phyloP scores from a whole-genome alignment of 2,888 invertebrate species.

The Tetropium fuscum region DNA sequence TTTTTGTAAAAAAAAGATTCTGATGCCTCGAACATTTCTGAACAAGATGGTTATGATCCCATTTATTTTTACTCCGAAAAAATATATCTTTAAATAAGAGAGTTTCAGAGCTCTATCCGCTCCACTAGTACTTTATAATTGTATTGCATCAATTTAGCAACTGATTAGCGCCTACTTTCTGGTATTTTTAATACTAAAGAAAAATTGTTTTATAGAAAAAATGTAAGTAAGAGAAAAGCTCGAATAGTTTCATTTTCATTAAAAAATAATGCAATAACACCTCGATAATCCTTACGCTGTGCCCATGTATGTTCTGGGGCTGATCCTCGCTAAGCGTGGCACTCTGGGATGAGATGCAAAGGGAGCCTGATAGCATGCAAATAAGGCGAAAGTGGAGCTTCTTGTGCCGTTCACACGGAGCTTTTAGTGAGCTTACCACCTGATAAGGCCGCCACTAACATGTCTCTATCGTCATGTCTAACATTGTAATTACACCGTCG shows the following conservation, averaged over 20 bases:
- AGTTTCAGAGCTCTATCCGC: too few relatives aligned
- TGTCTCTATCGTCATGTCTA: constrained; percentile 48
- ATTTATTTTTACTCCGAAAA: too few relatives aligned
- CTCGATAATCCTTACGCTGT: constrained; percentile 23
- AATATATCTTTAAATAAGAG: too few relatives aligned
- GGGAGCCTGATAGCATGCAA: constrained; percentile 59
- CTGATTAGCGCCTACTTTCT: too few relatives aligned
- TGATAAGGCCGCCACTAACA: constrained; percentile 56
- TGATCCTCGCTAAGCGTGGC: constrained; percentile 31
- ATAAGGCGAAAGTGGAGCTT: constrained; percentile 56
- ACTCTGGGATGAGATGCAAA: constrained; percentile 42
- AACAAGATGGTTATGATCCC: too few relatives aligned
- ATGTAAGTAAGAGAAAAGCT: too few relatives aligned
- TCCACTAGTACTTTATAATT: too few relatives aligned
- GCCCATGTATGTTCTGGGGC: constrained; percentile 23
- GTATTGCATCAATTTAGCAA: too few relatives aligned
- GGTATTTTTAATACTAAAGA: too few relatives aligned
- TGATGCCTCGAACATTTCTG: too few relatives aligned
- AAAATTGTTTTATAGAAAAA: too few relatives aligned
- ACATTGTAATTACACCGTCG: constrained; percentile 52
- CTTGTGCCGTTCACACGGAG: constrained; percentile 62
- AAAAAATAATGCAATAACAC: constrained; percentile 25
- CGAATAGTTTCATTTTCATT: constrained; percentile 19
- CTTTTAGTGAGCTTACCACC: constrained; percentile 60
- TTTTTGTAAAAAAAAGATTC: too few relatives aligned